phyloP scores from a whole-genome alignment of 1,140 invertebrate genomes.

The Psix sp. region DNA sequence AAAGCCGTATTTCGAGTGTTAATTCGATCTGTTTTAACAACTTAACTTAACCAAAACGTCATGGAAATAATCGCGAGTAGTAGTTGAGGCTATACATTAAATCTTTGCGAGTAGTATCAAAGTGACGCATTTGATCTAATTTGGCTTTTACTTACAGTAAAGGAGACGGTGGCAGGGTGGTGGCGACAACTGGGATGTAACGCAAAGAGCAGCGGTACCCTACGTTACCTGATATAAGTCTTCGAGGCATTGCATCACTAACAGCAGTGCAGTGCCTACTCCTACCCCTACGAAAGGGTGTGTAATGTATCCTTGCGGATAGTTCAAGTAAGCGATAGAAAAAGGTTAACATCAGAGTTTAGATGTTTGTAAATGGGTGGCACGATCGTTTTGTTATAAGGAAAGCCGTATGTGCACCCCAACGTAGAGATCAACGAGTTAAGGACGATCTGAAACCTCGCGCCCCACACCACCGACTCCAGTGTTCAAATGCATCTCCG shows the following conservation, averaged over 20 bases:
- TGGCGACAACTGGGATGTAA: conserved; percentile 69
- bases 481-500: conserved; percentile 72
- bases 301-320: conserved; percentile 10
- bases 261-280: conserved; percentile 41
- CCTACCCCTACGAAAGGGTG: conserved; percentile 48
- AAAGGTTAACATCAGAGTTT: conserved; percentile 32
- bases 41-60: too few species aligned
- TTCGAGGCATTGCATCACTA: conserved; percentile 51
- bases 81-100: too few species aligned
- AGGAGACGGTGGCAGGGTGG: conserved; percentile 75
- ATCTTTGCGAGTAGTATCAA: not conserved
- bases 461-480: conserved; percentile 75
- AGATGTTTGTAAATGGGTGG: conserved; percentile 10
- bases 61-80: too few species aligned
- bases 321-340: conserved; percentile 8
- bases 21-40: too few species aligned
- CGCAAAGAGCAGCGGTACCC: conserved; percentile 65
- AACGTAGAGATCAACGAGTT: conserved; percentile 66
- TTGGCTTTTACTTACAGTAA: conserved; percentile 65
- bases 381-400: conserved; percentile 6
- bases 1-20: not conserved
- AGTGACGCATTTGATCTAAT: conserved; percentile 17
- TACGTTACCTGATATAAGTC: conserved; percentile 71
- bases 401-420: conserved; percentile 58
- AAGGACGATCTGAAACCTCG: conserved; percentile 58